Conservation (phyloP, 2,797 vertebrate species). For the Sus cebifrons region DNA sequence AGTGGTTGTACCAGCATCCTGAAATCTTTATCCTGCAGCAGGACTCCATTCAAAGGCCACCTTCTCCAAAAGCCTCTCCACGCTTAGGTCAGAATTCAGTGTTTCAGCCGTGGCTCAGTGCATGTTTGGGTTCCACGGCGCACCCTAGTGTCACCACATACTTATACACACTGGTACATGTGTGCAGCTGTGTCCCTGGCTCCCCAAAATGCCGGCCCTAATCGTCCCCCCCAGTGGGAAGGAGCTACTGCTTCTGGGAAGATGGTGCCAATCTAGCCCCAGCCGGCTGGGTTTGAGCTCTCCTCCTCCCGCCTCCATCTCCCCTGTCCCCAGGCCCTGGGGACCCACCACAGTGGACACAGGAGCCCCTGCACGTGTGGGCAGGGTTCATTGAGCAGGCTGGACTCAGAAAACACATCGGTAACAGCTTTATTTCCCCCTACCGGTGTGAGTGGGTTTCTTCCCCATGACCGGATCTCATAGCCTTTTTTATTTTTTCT, state of each 20-base stretch:
- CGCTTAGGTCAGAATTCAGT: not conserved
- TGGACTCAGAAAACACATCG: not conserved
- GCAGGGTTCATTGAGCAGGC: not conserved
- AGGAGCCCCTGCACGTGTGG: not conserved
- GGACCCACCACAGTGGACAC: not conserved
- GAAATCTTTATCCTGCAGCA: not conserved
- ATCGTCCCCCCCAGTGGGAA: not conserved
- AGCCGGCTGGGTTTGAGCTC: not conserved
- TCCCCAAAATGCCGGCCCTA: too few relatives aligned
- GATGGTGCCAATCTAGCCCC: not conserved
- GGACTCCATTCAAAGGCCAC: not conserved
- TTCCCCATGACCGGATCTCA: not conserved
- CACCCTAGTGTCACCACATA: rapidly evolving
- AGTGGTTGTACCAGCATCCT: too few relatives aligned
- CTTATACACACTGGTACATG: not conserved
- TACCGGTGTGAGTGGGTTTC: not conserved
- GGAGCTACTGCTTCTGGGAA: not conserved
- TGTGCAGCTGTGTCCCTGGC: not conserved
- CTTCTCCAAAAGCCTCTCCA: not conserved
- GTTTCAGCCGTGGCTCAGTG: not conserved
- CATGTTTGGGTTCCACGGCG: not conserved
- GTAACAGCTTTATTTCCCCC: not conserved
- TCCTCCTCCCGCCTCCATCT: not conserved
- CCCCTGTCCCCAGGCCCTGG: not conserved
- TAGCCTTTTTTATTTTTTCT: not conserved